Conservation (phyloP, 2,888 invertebrate species). For the Stictocephala bisonia region DNA sequence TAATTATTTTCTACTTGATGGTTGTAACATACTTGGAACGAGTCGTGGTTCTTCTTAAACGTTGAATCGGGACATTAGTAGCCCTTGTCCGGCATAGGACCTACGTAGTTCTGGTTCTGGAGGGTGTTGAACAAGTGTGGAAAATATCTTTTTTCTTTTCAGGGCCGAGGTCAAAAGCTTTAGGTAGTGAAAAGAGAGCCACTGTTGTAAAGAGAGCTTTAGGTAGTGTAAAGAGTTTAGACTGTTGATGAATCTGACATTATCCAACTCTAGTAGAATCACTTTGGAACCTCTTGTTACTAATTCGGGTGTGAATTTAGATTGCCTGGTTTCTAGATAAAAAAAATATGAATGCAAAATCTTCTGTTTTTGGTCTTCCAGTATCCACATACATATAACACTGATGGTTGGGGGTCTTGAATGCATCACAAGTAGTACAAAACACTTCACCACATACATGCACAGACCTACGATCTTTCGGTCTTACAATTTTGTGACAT, state of each 20-base stretch:
- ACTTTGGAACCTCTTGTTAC: neutral
- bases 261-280: conserved; percentile 10
- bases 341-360: no score
- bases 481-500: no score
- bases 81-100: conserved; percentile 50
- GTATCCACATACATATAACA: no score
- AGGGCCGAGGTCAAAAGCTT: conserved; percentile 57
- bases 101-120: conserved; percentile 57
- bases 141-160: conserved; percentile 56
- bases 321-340: no score
- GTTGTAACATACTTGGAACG: conserved; percentile 57
- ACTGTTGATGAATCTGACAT: conserved; percentile 40
- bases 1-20: conserved; percentile 44
- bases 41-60: conserved; percentile 25
- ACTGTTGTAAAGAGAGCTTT: no score
- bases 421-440: no score
- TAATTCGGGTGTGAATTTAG: conserved; percentile 13
- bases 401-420: no score
- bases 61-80: conserved; percentile 54
- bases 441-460: no score
- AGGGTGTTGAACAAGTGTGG: conserved; percentile 58
- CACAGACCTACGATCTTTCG: no score
- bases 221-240: conserved; percentile 59
- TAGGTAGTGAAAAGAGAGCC: conserved; percentile 55
- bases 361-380: no score